Evolutionary conservation across 2,797 vertebrate genomes (phyloP).

Genomic region (Crotalus adamanteus): DNA sequence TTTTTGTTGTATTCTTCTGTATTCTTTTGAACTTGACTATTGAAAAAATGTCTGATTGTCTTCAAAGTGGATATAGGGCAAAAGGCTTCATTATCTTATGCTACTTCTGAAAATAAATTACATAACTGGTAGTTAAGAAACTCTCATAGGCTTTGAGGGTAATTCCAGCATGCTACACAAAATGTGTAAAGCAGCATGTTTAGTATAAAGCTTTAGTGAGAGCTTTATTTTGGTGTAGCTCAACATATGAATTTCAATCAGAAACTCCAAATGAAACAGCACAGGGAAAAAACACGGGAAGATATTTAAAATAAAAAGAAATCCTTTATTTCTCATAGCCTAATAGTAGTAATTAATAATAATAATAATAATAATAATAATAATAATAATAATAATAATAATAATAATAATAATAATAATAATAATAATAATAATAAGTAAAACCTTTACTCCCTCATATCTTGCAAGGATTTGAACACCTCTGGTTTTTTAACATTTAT

Average conservation of each 20-base stretch:
- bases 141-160: background rate
- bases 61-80: background rate
- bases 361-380: background rate
- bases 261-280: background rate
- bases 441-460: background rate
- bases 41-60: background rate
- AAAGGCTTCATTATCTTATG: constrained; percentile 17
- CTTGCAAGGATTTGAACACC: background rate
- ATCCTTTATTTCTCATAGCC: background rate
- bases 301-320: background rate
- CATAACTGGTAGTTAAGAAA: background rate
- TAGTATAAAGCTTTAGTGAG: background rate
- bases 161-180: background rate
- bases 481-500: background rate
- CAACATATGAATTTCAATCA: background rate
- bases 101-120: constrained; percentile 50
- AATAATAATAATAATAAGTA: background rate
- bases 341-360: no score
- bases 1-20: background rate
- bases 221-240: background rate
- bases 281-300: background rate
- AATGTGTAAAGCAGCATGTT: background rate
- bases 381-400: background rate
- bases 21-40: background rate
- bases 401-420: background rate